Evolutionary conservation across 2,797 vertebrate species (phyloP), one percentile per base, ranked within the genome.

Genomic region (Fringilla coelebs): DNA sequence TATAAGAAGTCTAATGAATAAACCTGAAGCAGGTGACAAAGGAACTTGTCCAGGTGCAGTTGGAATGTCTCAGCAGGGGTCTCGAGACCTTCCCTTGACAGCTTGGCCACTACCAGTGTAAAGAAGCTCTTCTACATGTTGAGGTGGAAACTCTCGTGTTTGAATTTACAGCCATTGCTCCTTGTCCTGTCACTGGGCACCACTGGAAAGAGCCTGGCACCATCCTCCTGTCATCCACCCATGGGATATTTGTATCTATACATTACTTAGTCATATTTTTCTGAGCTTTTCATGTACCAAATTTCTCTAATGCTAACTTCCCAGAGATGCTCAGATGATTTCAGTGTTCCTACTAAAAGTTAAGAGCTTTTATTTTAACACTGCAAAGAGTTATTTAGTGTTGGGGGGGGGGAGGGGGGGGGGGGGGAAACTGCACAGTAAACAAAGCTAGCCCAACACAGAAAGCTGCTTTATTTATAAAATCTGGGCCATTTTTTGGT

Each of bases 41-140:
- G 18, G 31, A 54, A 74, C 1, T 0, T 5, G 10, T 11, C 21
- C 48, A 54, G 12, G 8, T 28, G 15, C 11, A 4, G 6, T 16
- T 38, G 24, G 17, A 49, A 70, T 15, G 5, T 31, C 49, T 43
- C 13, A 38, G 13, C 68, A 22, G 10, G 13, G n/a, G n/a, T n/a
- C n/a, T n/a, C n/a, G n/a, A n/a, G n/a, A n/a, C n/a, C n/a, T n/a
- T n/a, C n/a, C n/a, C 28, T 24, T 41, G n/a, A 17, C 19, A 57
- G 63, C 19, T 75, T 36, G 38, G 41, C 5, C 24, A 57, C 32
- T 13, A 13, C 25, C 17, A 51, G 4, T 6, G 16, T 7, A 36
- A 57, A 48, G 17, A 46, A 29, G 15, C 29, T 57, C 25, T 45
- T 31, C 43, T 21, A 45, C 6, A 38, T 13, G 7, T 16, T 68